Conservation (phyloP, 2,888 invertebrate species). For the Drosophila koepferae region DNA sequence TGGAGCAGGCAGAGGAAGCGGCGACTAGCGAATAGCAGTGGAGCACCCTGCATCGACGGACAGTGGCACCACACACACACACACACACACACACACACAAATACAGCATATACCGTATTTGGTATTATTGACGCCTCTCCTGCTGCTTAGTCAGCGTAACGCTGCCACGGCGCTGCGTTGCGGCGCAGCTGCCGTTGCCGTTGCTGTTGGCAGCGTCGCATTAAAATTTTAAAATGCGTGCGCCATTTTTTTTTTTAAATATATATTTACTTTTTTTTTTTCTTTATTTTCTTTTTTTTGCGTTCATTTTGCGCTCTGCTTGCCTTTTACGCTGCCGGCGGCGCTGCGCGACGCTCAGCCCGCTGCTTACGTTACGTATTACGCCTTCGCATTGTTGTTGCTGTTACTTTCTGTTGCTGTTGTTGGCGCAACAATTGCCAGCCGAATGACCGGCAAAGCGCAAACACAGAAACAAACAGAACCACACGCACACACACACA, state of each 20-base stretch:
- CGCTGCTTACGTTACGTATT: conserved; percentile 39
- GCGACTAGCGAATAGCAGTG: background rate
- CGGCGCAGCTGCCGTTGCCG: conserved; percentile 12
- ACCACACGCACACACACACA: conserved; percentile 6
- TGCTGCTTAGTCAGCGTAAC: conserved; percentile 66
- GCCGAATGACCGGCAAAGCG: conserved; percentile 39
- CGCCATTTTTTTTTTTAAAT: conserved; percentile 22
- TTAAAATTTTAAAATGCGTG: conserved; percentile 73
- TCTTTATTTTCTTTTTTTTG: conserved; percentile 3
- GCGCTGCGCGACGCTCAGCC: conserved; percentile 12
- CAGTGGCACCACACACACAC: conserved; percentile 9
- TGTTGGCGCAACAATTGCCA: conserved; percentile 67
- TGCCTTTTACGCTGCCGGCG: conserved; percentile 12
- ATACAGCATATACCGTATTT: conserved; percentile 26
- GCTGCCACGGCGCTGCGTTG: conserved; percentile 23
- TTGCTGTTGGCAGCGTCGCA: conserved; percentile 62
- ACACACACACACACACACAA: background rate
- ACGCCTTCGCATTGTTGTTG: conserved; percentile 47
- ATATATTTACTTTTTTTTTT: conserved; percentile 9
- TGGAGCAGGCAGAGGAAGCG: background rate
- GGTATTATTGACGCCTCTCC: conserved; percentile 52
- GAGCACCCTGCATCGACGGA: conserved; percentile 18
- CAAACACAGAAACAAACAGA: conserved; percentile 12
- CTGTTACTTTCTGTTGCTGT: conserved; percentile 25
- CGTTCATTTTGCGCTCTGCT: conserved; percentile 16